Percentiles rank a stretch among this genome's conserved stretches.
phyloP scores from a whole-genome alignment of 2,113 vertebrate species.

The Laticauda laticaudata region DNA sequence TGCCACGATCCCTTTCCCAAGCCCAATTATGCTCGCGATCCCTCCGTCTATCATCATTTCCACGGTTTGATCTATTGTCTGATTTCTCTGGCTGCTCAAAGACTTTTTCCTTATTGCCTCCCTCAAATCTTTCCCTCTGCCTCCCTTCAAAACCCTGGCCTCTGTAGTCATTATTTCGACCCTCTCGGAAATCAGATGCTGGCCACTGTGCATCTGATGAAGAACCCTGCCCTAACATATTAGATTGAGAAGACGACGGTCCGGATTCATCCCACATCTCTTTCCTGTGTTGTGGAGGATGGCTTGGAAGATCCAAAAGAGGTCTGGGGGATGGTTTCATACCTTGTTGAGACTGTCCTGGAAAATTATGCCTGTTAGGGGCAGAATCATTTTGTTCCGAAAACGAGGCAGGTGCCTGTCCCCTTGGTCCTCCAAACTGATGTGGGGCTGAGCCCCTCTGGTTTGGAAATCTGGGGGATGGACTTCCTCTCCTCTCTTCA shows the following conservation, averaged over 20 bases:
- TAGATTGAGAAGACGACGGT: conserved; percentile 49
- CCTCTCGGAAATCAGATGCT: conserved; percentile 79
- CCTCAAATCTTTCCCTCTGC: conserved; percentile 82
- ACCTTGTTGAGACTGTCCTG: conserved; percentile 63
- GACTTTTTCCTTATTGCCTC: conserved; percentile 74
- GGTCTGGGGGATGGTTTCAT: conserved; percentile 75
- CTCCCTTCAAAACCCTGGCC: conserved; percentile 74
- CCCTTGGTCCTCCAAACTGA: conserved; percentile 66
- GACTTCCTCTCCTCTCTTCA: conserved; percentile 78
- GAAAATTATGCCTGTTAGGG: conserved; percentile 75
- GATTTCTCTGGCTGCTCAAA: conserved; percentile 63
- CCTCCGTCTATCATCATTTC: conserved; percentile 81
- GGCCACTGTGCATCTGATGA: conserved; percentile 78
- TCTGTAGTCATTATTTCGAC: conserved; percentile 73
- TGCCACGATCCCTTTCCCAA: conserved; percentile 68
- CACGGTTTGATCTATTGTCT: conserved; percentile 77
- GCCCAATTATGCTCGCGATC: conserved; percentile 74
- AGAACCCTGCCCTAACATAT: conserved; percentile 63
- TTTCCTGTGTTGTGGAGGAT: conserved; percentile 75
- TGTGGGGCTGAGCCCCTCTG: conserved; percentile 66
- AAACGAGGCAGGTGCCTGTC: conserved; percentile 60
- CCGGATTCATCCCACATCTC: conserved; percentile 74
- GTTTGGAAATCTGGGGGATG: conserved; percentile 67
- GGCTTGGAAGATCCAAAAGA: conserved; percentile 81
- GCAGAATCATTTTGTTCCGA: conserved; percentile 65